These are phyloP conservation scores for Stomatorhinus walkeri DNA, from an alignment of 2,797 vertebrate genomes.

Conservation along the genomic window DNA sequence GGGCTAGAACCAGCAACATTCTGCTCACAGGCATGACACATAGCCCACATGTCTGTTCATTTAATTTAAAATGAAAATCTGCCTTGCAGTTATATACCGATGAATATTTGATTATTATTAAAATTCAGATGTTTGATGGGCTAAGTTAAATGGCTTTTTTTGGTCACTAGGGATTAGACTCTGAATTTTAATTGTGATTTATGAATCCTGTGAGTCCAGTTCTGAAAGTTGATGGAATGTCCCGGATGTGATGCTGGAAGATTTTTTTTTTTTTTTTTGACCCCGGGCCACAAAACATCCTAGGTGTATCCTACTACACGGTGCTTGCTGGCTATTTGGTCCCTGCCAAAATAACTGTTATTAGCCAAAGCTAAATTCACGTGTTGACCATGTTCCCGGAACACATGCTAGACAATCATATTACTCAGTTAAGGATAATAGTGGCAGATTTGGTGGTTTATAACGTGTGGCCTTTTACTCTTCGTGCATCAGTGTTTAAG, in stretches of 20 bases:
- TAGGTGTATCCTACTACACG: not conserved
- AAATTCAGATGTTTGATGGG: not conserved
- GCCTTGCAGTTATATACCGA: not conserved
- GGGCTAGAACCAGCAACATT: not conserved
- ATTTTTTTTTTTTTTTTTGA: not conserved
- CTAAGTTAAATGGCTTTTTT: not conserved
- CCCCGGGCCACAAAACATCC: not conserved
- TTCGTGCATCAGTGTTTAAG: not conserved
- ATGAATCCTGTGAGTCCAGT: not conserved
- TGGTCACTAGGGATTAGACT: not conserved
- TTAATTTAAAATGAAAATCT: not conserved
- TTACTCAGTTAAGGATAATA: not conserved
- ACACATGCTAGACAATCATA: not conserved
- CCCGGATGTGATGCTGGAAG: not conserved
- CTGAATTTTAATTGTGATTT: not conserved
- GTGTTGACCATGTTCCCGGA: not conserved
- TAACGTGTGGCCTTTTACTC: not conserved
- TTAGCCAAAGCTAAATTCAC: not conserved
- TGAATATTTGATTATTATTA: not conserved
- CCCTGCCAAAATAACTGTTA: not conserved
- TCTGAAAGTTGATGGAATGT: not conserved
- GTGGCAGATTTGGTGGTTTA: not conserved
- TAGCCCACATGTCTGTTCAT: not conserved
- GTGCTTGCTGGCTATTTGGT: not conserved
- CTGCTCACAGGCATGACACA: not conserved